Evolutionary conservation across 2,113 vertebrate genomes (phyloP).

Genomic region (Delphinapterus leucas): DNA sequence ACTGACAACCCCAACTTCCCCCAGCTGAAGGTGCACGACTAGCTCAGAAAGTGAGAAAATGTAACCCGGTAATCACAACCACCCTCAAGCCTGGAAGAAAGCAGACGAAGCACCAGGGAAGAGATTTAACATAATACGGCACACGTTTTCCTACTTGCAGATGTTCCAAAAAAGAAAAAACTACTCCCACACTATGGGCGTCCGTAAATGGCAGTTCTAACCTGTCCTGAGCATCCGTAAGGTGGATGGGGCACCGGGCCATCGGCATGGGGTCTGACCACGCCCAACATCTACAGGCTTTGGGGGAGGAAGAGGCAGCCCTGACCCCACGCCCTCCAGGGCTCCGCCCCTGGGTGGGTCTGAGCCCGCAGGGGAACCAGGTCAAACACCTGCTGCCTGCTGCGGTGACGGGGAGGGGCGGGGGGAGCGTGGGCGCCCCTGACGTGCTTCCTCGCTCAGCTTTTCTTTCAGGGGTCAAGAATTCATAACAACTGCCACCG

Average conservation of each 20-base stretch:
- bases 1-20: no score
- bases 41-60: background rate
- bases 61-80: background rate
- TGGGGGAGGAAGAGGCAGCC: background rate
- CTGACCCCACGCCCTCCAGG: background rate
- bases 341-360: accelerated
- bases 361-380: background rate
- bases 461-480: background rate
- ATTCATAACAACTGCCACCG: background rate
- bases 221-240: background rate
- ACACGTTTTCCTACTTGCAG: background rate
- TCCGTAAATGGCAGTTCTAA: background rate
- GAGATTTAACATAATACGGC: background rate
- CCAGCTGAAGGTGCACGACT: background rate
- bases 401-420: no score
- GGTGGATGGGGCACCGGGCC: background rate
- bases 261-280: background rate
- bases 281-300: background rate
- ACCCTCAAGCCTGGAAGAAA: background rate
- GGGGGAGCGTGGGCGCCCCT: background rate
- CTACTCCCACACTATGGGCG: no score
- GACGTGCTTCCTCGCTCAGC: background rate
- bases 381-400: background rate
- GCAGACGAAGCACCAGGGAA: background rate
- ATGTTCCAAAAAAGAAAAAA: background rate